Conservation (phyloP, 2,113 vertebrate species). For the Petrocephalus microphthalmus region DNA sequence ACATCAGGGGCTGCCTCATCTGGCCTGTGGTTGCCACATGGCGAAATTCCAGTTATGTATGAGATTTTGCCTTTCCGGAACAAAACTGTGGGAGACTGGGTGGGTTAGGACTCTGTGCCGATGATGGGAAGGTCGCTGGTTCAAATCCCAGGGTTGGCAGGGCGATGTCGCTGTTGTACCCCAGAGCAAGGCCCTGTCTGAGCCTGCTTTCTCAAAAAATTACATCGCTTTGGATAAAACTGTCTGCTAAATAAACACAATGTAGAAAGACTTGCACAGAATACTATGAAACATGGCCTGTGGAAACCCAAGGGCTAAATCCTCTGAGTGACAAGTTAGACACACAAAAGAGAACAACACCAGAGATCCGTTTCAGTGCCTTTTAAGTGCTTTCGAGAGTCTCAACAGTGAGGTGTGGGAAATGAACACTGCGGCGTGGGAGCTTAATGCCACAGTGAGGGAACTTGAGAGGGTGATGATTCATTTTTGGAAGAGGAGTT, state of each 20-base stretch:
- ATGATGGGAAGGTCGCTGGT: background rate
- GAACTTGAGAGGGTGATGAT: background rate
- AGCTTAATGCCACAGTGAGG: background rate
- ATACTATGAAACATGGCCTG: background rate
- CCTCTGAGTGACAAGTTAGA: background rate
- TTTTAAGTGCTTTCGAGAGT: background rate
- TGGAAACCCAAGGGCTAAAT: background rate
- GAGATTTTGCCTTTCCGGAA: background rate
- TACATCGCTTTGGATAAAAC: background rate
- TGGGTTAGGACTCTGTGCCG: background rate
- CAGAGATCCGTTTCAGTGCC: background rate
- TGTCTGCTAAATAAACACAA: background rate
- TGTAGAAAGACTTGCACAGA: background rate
- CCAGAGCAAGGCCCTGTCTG: background rate
- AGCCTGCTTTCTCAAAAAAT: background rate
- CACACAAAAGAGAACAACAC: background rate
- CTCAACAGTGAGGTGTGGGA: conserved; percentile 8
- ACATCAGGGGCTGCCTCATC: background rate
- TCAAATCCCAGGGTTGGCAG: background rate
- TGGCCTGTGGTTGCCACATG: background rate
- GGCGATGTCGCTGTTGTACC: background rate
- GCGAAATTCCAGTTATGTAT: background rate
- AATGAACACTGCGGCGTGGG: background rate
- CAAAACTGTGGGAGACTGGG: background rate
- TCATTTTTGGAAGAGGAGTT: background rate